Evolutionary conservation across 2,113 vertebrate genomes (phyloP).

Genomic region (Crotalus viridis): DNA sequence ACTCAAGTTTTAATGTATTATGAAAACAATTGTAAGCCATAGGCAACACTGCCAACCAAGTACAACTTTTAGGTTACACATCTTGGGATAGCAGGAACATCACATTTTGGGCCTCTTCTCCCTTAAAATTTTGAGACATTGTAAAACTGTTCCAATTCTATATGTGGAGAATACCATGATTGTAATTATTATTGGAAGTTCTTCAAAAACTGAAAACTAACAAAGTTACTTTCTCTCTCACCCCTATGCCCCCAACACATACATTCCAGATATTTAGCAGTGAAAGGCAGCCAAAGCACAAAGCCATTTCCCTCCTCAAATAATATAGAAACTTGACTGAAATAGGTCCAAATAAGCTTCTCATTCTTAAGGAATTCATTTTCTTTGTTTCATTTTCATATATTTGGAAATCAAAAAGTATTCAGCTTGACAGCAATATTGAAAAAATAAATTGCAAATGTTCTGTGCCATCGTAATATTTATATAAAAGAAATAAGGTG

Average conservation of each 20-base stretch:
- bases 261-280: background rate
- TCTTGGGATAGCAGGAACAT: background rate
- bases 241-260: background rate
- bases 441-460: background rate
- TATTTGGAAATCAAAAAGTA: background rate
- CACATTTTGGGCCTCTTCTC: background rate
- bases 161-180: background rate
- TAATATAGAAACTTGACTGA: background rate
- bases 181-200: background rate
- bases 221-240: background rate
- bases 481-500: background rate
- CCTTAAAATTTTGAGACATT: background rate
- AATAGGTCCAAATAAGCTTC: background rate
- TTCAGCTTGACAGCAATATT: background rate
- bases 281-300: background rate
- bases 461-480: background rate
- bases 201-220: background rate
- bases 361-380: background rate
- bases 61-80: background rate
- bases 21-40: background rate
- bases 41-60: background rate
- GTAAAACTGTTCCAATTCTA: background rate
- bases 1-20: background rate
- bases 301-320: background rate
- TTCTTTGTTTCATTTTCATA: background rate